Conservation (phyloP, 2,888 invertebrate species). For the Antheraea assamensis region DNA sequence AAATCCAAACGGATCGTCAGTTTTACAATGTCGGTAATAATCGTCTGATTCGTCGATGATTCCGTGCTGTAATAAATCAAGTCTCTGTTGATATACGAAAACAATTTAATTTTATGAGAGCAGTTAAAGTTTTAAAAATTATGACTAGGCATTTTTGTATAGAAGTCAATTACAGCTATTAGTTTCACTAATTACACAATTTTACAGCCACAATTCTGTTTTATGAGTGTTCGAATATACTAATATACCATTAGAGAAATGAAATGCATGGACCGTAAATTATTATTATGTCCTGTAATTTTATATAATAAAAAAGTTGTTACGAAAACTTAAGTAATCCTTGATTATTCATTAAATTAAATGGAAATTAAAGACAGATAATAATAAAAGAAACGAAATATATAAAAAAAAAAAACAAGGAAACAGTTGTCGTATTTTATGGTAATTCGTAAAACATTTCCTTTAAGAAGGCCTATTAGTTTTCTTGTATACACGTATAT, state of each 20-base stretch:
- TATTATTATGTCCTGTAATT: conserved; percentile 65
- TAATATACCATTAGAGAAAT: conserved; percentile 63
- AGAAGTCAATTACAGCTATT: conserved; percentile 69
- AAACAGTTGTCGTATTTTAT: neutral
- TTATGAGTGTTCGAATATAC: conserved; percentile 63
- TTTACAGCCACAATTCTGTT: conserved; percentile 72
- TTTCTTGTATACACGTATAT: neutral
- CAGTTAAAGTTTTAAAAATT: conserved; percentile 48
- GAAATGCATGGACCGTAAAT: conserved; percentile 57
- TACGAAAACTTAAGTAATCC: conserved; percentile 27
- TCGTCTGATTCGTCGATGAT: conserved; percentile 35
- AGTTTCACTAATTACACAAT: conserved; percentile 77
- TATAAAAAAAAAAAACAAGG: neutral
- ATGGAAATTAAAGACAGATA: neutral
- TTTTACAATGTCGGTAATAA: conserved; percentile 26
- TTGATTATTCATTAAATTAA: conserved; percentile 13
- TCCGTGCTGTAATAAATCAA: conserved; percentile 40
- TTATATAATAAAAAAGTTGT: conserved; percentile 55
- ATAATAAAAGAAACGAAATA: conserved; percentile 3
- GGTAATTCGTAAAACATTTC: neutral
- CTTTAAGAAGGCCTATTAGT: too few species aligned
- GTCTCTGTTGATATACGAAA: conserved; percentile 40
- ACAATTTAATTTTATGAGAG: conserved; percentile 55
- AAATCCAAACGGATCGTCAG: conserved; percentile 19
- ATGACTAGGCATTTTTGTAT: conserved; percentile 65